A percentile compares a stretch with the other conserved stretches of the same genome.
Evolutionary conservation across 2,113 vertebrate species (phyloP).

Genomic region (Pelobates fuscus): DNA sequence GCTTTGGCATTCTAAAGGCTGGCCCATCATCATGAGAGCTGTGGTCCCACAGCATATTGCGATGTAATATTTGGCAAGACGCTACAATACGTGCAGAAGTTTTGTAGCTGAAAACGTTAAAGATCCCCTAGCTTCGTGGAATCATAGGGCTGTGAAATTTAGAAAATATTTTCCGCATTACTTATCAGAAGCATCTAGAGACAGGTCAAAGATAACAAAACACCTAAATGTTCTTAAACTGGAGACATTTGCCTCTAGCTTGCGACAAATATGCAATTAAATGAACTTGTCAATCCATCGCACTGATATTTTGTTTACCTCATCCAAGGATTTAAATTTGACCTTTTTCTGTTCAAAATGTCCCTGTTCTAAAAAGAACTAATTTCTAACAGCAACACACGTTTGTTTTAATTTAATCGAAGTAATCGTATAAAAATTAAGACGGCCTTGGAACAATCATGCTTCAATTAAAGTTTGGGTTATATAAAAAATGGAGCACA

Average conservation of each 20-base stretch:
- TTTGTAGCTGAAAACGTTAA: conserved; percentile 12
- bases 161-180: conserved; percentile 14
- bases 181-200: conserved; percentile 15
- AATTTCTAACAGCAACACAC: too few relatives aligned
- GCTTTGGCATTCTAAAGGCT: too few relatives aligned
- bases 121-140: conserved; percentile 11
- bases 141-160: conserved; percentile 3
- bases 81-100: too few relatives aligned
- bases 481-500: too few relatives aligned
- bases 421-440: too few relatives aligned
- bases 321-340: conserved; percentile 13
- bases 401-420: too few relatives aligned
- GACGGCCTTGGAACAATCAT: too few relatives aligned
- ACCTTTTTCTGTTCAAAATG: background rate
- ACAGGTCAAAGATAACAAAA: conserved; percentile 29
- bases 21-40: too few relatives aligned
- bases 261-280: background rate
- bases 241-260: conserved; percentile 8
- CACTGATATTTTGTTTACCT: conserved; percentile 2
- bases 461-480: too few relatives aligned
- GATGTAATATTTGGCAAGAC: too few relatives aligned
- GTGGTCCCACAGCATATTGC: too few relatives aligned
- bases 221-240: conserved; percentile 5
- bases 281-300: conserved; percentile 2
- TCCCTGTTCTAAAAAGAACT: too few relatives aligned